phyloP scores from a whole-genome alignment of 2,113 vertebrate species.

The Beaufortia kweichowensis region DNA sequence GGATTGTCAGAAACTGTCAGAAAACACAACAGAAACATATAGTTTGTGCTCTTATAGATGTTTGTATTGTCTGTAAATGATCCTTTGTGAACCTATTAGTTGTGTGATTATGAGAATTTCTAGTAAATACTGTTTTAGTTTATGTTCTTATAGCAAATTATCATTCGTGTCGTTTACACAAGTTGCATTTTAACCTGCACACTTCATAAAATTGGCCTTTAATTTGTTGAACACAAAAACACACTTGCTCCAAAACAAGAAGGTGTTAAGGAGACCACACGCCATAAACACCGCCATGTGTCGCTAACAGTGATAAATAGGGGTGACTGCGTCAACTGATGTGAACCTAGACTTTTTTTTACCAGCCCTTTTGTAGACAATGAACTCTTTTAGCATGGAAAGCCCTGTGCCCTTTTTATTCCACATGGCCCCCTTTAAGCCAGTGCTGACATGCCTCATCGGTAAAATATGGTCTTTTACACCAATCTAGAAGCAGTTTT shows the following conservation, averaged over 20 bases:
- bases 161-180: not conserved
- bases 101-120: too few species aligned
- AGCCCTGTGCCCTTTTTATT: slow-evolving; percentile 33
- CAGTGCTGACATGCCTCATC: slow-evolving; percentile 45
- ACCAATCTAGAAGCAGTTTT: slow-evolving; percentile 36
- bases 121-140: too few species aligned
- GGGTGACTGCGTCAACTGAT: slow-evolving; percentile 40
- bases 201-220: not conserved
- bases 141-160: not conserved
- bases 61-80: not conserved
- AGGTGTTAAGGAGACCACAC: slow-evolving; percentile 49
- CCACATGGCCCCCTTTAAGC: slow-evolving; percentile 31
- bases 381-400: slow-evolving; percentile 38
- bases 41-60: slow-evolving; percentile 1
- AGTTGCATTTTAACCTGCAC: not conserved
- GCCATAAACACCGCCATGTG: slow-evolving; percentile 37
- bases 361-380: slow-evolving; percentile 46
- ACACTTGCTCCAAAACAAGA: slow-evolving; percentile 18
- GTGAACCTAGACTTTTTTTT: slow-evolving; percentile 51
- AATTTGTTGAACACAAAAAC: not conserved
- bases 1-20: too few species aligned
- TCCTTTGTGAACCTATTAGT: too few species aligned
- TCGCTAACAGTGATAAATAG: slow-evolving; percentile 34
- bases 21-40: not conserved
- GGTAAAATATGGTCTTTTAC: slow-evolving; percentile 17